These are phyloP conservation scores for Pachyrhynchus sulphureomaculatus DNA, from an alignment of 1,140 invertebrate species.

Conservation along the genomic window DNA sequence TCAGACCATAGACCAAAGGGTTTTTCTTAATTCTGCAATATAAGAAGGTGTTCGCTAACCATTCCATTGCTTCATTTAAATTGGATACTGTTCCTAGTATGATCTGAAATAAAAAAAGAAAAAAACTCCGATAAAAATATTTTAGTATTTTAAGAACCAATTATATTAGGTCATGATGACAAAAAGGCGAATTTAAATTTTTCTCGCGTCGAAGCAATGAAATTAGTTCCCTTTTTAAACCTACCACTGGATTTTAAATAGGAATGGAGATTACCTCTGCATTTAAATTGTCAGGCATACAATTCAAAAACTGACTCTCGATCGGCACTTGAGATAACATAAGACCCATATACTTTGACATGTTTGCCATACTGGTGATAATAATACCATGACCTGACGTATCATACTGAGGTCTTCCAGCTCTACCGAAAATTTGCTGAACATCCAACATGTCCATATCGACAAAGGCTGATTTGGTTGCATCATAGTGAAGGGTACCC, in stretches of 20 bases:
- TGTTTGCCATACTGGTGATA: conserved; percentile 90
- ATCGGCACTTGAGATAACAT: conserved; percentile 97
- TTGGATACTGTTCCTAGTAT: conserved; percentile 93
- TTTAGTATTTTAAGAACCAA: too few relatives aligned
- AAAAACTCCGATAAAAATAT: neutral
- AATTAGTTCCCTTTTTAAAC: too few relatives aligned
- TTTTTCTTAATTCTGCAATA: conserved; percentile 93
- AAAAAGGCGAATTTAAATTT: too few relatives aligned
- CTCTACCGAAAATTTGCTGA: conserved; percentile 98
- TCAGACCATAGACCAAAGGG: conserved; percentile 68
- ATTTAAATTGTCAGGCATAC: conserved; percentile 95
- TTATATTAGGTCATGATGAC: too few relatives aligned
- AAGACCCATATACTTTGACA: conserved; percentile 91
- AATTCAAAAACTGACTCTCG: conserved; percentile 93
- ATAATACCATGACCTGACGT: conserved; percentile 92
- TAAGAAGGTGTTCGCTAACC: conserved; percentile 97
- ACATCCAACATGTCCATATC: conserved; percentile 97
- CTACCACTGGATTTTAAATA: too few relatives aligned
- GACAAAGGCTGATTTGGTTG: conserved; percentile 90
- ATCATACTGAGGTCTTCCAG: conserved; percentile 93
- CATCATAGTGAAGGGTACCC: conserved; percentile 98
- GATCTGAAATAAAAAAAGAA: conserved; percentile 61
- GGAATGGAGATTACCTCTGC: conserved; percentile 90
- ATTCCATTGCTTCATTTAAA: conserved; percentile 93
- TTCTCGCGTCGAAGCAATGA: too few relatives aligned